Base-by-base conservation (phyloP, 2,113 vertebrate genomes). In the Myotis davidii region DNA sequence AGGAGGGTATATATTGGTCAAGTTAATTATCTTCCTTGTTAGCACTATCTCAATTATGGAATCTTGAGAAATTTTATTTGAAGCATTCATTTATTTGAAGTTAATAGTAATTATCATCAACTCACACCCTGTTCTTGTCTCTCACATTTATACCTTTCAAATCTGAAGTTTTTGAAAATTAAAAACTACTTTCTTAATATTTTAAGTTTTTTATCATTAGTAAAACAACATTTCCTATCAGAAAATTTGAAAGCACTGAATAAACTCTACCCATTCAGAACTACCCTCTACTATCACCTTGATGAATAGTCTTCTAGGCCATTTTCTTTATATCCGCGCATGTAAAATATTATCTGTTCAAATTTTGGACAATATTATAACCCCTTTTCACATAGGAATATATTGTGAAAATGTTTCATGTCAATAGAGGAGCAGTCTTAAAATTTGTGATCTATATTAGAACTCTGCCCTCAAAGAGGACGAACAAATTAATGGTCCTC, bases 131-230 rank as follows among this genome's bases (percentile, higher is more conserved):
- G 20, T 29, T 77, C 3, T 20, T 37, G 6, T 54, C 13, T 73
- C 64, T 91, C 14, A 79, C 6, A 73, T 88, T 85, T 50, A 72
- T 94, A 94, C 12, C 12, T 78, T 74, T 69, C 42, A 18, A 67
- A 72, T 59, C 7, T 65, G 9, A 87, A 50, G 39, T 18, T 87
- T 73, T 37, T 83, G 64, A 84, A 27, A 94, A 91, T 67, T 91
- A 59, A 72, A 84, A 87, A 48, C 39, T 64, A 95, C n/a, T 83
- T 78, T 73, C 34, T 87, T 54, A 87, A 54, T 42, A 42, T 79
- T 82, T 74, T 56, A 59, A 82, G 5, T 54, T 52, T 84, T 84
- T 25, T 70, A 27, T 76, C 42, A 83, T 42, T 61, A 73, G 3
- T 72, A 96, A 73, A 67, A 39, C 7, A 88, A 12, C 7, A 59